These are phyloP conservation scores for Anguilla pacifica DNA, from an alignment of 2,797 vertebrate genomes.

Conservation along the genomic window DNA sequence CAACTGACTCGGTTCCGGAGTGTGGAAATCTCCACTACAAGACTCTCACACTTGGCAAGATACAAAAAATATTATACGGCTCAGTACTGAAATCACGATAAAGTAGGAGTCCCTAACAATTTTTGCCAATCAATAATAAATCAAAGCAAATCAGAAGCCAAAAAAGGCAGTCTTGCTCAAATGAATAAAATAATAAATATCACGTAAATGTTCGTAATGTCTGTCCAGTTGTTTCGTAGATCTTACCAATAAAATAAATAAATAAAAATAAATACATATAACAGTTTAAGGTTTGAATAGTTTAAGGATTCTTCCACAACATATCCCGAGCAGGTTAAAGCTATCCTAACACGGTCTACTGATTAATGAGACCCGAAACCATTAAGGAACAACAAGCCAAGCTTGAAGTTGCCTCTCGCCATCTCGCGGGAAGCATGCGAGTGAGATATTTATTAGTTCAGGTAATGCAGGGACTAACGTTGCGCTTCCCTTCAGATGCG, in stretches of 20 bases:
- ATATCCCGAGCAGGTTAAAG: not conserved
- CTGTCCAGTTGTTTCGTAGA: not conserved
- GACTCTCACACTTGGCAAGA: not conserved
- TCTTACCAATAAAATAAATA: not conserved
- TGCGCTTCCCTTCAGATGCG: conserved; percentile 57
- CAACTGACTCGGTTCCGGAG: conserved; percentile 8
- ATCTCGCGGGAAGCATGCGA: conserved; percentile 32
- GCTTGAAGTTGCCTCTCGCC: conserved; percentile 24
- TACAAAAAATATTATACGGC: not conserved
- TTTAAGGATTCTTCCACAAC: not conserved
- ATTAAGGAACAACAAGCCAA: conserved; percentile 3
- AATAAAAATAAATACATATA: not conserved
- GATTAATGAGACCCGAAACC: not conserved
- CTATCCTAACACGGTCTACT: not conserved
- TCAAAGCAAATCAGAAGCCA: too few species aligned
- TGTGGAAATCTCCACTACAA: not conserved
- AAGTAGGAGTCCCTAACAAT: not conserved
- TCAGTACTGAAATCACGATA: not conserved
- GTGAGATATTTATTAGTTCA: conserved; percentile 60
- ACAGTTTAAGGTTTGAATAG: not conserved
- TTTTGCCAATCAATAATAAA: not conserved
- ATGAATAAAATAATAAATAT: too few species aligned
- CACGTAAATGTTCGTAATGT: too few species aligned
- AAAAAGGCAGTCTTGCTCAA: too few species aligned
- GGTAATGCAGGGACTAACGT: conserved; percentile 62